Percentiles rank a stretch among this genome's conserved stretches.
Evolutionary conservation across 2,797 vertebrate genomes (phyloP).

Genomic region (Erpetoichthys calabaricus): DNA sequence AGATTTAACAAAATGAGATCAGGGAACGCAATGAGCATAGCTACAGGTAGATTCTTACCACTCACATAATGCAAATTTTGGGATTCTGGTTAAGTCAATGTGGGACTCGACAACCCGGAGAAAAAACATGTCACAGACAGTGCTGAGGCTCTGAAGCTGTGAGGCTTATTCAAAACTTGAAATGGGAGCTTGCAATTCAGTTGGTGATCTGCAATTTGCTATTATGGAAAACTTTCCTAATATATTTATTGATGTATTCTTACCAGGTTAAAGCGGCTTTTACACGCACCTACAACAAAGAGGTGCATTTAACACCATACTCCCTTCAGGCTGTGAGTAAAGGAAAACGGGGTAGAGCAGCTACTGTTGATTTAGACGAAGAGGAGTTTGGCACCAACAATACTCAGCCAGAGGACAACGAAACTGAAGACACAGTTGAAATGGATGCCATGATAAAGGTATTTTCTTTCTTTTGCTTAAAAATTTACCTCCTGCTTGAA

Average conservation of each 20-base stretch:
- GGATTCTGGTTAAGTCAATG: too few species aligned
- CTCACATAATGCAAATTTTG: too few species aligned
- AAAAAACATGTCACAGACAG: too few species aligned
- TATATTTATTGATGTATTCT: not conserved
- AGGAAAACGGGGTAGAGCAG: slow-evolving; percentile 36
- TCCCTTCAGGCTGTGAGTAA: slow-evolving; percentile 63
- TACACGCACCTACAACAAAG: slow-evolving; percentile 84
- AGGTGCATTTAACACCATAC: slow-evolving; percentile 74
- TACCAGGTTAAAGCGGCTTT: slow-evolving; percentile 90
- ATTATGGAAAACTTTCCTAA: not conserved
- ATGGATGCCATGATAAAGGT: slow-evolving; percentile 93
- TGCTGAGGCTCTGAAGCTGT: too few species aligned
- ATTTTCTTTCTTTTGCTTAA: not conserved
- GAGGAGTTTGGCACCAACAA: slow-evolving; percentile 25
- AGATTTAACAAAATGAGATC: too few species aligned
- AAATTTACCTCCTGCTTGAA: too few species aligned
- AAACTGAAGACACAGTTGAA: slow-evolving; percentile 48
- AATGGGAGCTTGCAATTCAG: too few species aligned
- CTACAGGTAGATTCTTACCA: too few species aligned
- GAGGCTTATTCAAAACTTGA: too few species aligned
- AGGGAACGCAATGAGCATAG: too few species aligned
- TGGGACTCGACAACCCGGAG: too few species aligned
- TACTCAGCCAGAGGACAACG: slow-evolving; percentile 46
- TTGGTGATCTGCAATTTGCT: too few species aligned
- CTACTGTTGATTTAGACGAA: slow-evolving; percentile 2